Evolutionary conservation across 2,113 vertebrate genomes (phyloP).

Genomic region (Hoplias malabaricus): DNA sequence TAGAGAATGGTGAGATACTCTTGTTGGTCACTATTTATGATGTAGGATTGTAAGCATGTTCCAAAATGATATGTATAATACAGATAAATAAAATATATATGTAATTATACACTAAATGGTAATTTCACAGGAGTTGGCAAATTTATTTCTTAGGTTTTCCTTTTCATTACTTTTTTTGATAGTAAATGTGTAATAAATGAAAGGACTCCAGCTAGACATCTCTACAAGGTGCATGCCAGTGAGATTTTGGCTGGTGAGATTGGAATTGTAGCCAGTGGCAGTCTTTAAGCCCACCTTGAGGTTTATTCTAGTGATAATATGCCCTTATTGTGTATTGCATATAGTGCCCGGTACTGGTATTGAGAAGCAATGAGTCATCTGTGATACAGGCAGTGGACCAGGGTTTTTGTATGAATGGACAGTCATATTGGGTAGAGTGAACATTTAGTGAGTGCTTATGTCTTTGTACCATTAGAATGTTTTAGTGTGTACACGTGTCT

Average conservation of each 20-base stretch:
- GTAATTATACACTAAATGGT: no score
- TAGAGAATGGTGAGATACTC: conserved; percentile 83
- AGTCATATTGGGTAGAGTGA: neutral
- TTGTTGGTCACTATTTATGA: neutral
- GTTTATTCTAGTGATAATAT: neutral
- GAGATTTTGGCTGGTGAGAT: no score
- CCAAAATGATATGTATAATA: no score
- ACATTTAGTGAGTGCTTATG: neutral
- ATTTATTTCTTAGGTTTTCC: no score
- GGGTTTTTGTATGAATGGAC: neutral
- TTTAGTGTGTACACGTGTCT: conserved; percentile 3
- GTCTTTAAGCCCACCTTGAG: no score
- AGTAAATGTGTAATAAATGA: no score
- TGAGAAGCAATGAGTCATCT: neutral
- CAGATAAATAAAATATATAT: no score
- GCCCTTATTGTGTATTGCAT: neutral
- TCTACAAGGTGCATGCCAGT: no score
- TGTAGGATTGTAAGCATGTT: neutral
- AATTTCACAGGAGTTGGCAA: no score
- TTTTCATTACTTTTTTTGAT: no score
- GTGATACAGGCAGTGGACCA: neutral
- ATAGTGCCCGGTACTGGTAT: neutral
- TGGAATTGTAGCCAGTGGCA: no score
- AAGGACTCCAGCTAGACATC: no score
- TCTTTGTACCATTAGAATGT: neutral